Conservation (phyloP, 2,888 invertebrate species). For the Vesta saturnalis region DNA sequence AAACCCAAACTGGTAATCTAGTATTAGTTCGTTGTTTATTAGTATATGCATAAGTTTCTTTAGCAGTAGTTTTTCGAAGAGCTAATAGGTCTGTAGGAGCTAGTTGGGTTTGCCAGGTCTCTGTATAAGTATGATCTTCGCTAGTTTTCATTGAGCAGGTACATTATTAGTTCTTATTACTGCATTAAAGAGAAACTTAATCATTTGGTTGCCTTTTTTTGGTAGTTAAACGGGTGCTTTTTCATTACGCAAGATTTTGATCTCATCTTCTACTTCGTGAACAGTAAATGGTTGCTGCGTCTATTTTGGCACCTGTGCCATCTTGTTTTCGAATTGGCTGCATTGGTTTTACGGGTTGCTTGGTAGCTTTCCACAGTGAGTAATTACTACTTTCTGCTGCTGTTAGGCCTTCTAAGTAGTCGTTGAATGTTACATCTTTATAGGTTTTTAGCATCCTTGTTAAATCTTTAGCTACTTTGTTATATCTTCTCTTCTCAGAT, state of each 20-base stretch:
- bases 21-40: conserved; percentile 11
- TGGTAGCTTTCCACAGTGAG: no score
- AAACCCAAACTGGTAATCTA: conserved; percentile 9
- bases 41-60: conserved; percentile 13
- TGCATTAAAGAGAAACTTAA: not conserved
- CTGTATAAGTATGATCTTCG: no score
- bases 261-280: not conserved
- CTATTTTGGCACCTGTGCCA: no score
- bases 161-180: not conserved
- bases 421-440: conserved; percentile 9
- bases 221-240: not conserved
- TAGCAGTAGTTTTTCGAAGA: conserved; percentile 15
- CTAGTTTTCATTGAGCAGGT: conserved; percentile 4
- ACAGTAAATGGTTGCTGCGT: not conserved
- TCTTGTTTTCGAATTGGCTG: no score
- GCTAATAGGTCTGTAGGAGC: not conserved
- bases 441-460: conserved; percentile 2
- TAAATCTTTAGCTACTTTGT: not conserved
- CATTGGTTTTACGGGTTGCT: no score
- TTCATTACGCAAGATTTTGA: not conserved
- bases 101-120: conserved; percentile 8
- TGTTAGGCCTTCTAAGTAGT: not conserved
- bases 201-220: not conserved
- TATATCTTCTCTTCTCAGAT: no score
- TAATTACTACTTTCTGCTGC: not conserved